Base-by-base conservation (phyloP, 2,888 invertebrate species). In the Hirtodrosophila histrioides region DNA sequence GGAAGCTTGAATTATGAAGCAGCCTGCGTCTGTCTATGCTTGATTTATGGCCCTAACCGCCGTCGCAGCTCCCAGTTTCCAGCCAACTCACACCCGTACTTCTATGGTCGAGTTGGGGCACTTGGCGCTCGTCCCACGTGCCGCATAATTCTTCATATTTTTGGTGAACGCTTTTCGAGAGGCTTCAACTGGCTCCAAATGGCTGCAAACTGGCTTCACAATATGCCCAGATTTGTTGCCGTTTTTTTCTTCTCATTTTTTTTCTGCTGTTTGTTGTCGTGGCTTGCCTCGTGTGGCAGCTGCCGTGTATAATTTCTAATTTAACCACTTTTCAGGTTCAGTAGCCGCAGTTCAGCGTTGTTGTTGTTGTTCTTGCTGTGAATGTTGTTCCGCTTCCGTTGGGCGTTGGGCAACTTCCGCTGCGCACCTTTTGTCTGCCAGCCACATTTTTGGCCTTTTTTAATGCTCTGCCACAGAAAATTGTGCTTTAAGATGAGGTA, bases 281-380 rank as follows among this genome's bases (percentile, higher is more conserved):
- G 65, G 69, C 49, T 39, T 50, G 67, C 57, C 64, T 55, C 54
- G 69, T 71, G 77, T 70, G 69, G 69, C 81, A 84, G 83, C 78
- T 86, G 89, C 78, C 88, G 80, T 84, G 83, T 82, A 89, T 89
- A 90, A 90, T 91, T 91, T 90, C 90, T 91, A 91, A 90, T 91
- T 90, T 91, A 91, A 90, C 89, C 90, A 91, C 91, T 91, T 91
- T 91, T 91, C 89, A 88, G 89, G 89, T 90, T 91, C 90, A 90
- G 89, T 89, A 89, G 90, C 78, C 87, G 84, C 83, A 83, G 79
- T 51, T 41, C 51, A 57, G 1, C 9, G 9, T 31, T 67, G 8
- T 68, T 48, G 23, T 45, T 62, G 57, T 54, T 62, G 53, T 11
- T 56, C 46, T 29, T 41, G 43, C 10, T 54, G 60, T 51, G 55